Conservation (phyloP, 2,113 vertebrate species). For the Lynx canadensis region DNA sequence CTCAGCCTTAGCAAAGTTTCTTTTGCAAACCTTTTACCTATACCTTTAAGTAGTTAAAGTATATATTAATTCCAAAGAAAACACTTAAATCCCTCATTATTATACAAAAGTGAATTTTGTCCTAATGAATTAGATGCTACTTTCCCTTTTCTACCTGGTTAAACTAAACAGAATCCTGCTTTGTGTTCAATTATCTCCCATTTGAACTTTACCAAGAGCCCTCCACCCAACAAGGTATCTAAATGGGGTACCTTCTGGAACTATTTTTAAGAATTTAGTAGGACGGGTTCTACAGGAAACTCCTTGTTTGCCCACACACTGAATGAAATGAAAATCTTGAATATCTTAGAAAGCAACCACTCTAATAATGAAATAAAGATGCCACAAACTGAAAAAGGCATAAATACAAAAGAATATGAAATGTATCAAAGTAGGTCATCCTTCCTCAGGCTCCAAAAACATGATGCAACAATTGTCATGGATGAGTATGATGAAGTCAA, state of each 20-base stretch:
- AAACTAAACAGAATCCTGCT: neutral
- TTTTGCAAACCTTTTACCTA: constrained; percentile 73
- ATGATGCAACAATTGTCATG: neutral
- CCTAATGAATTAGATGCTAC: neutral
- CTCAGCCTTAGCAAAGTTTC: constrained; percentile 72
- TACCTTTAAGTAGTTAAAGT: constrained; percentile 71
- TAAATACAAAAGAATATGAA: neutral
- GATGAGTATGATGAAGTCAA: neutral
- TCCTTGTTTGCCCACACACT: constrained; percentile 51
- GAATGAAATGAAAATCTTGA: constrained; percentile 51
- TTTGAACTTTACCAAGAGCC: neutral
- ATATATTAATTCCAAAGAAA: constrained; percentile 70
- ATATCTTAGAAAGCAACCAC: constrained; percentile 4
- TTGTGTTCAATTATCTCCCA: neutral
- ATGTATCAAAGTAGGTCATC: neutral
- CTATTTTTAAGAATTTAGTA: constrained; percentile 42
- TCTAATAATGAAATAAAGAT: constrained; percentile 38
- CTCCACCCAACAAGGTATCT: neutral
- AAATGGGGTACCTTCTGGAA: constrained; percentile 22
- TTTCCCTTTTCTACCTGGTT: neutral
- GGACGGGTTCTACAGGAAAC: constrained; percentile 57
- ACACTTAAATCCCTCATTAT: constrained; percentile 59
- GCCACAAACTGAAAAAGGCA: constrained; percentile 1
- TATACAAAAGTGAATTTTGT: constrained; percentile 54
- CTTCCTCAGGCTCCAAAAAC: neutral